Conservation (phyloP, 1,140 invertebrate genomes). For the Pogonus chalceus region DNA sequence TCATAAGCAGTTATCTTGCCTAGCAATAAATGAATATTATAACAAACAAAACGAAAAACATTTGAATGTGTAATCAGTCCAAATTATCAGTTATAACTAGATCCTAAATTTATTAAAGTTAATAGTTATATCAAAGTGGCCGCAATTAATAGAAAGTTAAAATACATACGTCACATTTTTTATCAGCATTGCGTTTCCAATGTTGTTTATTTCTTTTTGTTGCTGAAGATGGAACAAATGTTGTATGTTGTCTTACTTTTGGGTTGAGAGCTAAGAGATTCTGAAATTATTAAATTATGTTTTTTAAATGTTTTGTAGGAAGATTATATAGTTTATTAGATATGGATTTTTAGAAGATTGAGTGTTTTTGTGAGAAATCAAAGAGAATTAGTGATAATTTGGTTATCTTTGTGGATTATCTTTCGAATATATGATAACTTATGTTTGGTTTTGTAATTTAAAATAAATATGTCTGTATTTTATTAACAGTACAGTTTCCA, state of each 20-base stretch:
- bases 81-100: no score
- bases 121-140: no score
- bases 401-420: constrained; percentile 13
- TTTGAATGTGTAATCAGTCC: no score
- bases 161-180: constrained; percentile 69
- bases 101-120: no score
- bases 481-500: no score
- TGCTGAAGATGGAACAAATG: constrained; percentile 62
- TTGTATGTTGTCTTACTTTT: constrained; percentile 59
- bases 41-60: no score
- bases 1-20: no score
- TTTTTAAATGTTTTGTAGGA: neutral
- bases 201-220: constrained; percentile 85
- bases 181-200: constrained; percentile 89
- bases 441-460: neutral
- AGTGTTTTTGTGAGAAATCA: no score
- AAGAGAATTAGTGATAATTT: no score
- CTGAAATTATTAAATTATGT: constrained; percentile 41
- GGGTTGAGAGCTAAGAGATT: constrained; percentile 82
- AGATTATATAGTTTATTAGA: constrained; percentile 6
- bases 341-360: no score
- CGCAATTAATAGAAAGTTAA: no score
- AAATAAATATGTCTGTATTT: neutral
- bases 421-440: neutral
- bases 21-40: no score